A percentile compares a stretch with the other conserved stretches of the same genome.
phyloP scores from a whole-genome alignment of 2,113 vertebrate species.

The Entelurus aequoreus region DNA sequence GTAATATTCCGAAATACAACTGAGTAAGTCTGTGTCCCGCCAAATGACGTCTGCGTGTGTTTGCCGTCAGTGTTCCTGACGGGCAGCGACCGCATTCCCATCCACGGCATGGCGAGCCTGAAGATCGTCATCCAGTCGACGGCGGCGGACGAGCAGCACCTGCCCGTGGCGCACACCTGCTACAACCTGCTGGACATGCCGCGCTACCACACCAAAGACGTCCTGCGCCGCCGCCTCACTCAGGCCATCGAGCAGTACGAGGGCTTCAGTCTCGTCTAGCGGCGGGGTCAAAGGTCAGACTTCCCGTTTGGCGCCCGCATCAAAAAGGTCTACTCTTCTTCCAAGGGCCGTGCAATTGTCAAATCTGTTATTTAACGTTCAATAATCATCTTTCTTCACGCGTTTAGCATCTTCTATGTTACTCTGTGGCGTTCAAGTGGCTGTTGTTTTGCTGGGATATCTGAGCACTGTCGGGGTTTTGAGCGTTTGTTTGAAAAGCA shows the following conservation, averaged over 20 bases:
- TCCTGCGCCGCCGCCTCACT: slow-evolving; percentile 77
- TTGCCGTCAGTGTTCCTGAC: slow-evolving; percentile 85
- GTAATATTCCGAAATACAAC: too few relatives aligned
- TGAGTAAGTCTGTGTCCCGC: too few relatives aligned
- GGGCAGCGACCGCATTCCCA: slow-evolving; percentile 95
- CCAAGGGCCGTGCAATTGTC: too few relatives aligned
- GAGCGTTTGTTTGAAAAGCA: slow-evolving; percentile 21
- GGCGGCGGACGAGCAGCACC: slow-evolving; percentile 80
- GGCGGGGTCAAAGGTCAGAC: background rate
- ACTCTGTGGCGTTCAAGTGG: background rate
- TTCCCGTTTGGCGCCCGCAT: too few relatives aligned
- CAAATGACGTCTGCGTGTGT: background rate
- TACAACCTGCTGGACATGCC: slow-evolving; percentile 97
- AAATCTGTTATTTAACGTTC: too few relatives aligned
- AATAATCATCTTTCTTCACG: too few relatives aligned
- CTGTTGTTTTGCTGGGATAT: background rate
- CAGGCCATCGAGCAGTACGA: slow-evolving; percentile 95
- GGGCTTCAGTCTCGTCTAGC: slow-evolving; percentile 93
- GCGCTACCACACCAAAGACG: slow-evolving; percentile 90
- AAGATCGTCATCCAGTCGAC: slow-evolving; percentile 92
- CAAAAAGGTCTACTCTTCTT: too few relatives aligned
- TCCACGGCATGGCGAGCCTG: slow-evolving; percentile 94
- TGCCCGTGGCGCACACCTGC: slow-evolving; percentile 96
- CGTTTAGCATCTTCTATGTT: too few relatives aligned
- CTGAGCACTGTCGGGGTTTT: background rate